Evolutionary conservation across 1,140 invertebrate species (phyloP), one percentile per base, ranked within the genome.

Genomic region (Mactra quadrangularis): DNA sequence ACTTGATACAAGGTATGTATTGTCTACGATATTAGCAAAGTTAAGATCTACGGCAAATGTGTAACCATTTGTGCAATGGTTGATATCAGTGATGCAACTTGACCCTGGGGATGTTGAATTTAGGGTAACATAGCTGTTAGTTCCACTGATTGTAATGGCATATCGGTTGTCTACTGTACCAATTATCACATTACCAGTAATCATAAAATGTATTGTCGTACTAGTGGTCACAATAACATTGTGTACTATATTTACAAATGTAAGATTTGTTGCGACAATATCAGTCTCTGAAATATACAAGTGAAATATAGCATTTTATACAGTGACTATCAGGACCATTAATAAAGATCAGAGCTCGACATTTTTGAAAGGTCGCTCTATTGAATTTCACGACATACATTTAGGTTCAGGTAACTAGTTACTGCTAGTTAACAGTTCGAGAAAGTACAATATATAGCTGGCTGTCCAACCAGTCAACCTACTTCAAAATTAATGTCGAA

Each of bases 1-100:
- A 38, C 78, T 82, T 0, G 52, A 60, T 17, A 82, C 33, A 27
- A 82, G 71, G 68, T 33, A 72, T 19, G 68, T 82, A 41, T 71
- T 71, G 35, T 72, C 68, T 11, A 60, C 0, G 11, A 82, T n/a
- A 38, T 35, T 35, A 2, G 7, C 68, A 31, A 82, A 71, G 29
- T 71, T 71, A 33, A 82, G 22, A 17, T 82, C 78, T 35, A 82
- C 25, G 17, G 29, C 38, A 25, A 71, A 72, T 1, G 78, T 82
- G 22, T 71, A 82, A 11, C 78, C 78, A 25, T 55, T 59, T 9
- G 53, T 60, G 22, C 78, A 82, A 1, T 13, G 19, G 41, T 71
- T 64, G 0, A 82, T 41, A 35, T 82, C 64, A 9, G 66, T 72
- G 7, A 82, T 55, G 27, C 78, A 82, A 13, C 35, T 50, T 11